phyloP scores from a whole-genome alignment of 2,797 vertebrate genomes.

The Catharus ustulatus region DNA sequence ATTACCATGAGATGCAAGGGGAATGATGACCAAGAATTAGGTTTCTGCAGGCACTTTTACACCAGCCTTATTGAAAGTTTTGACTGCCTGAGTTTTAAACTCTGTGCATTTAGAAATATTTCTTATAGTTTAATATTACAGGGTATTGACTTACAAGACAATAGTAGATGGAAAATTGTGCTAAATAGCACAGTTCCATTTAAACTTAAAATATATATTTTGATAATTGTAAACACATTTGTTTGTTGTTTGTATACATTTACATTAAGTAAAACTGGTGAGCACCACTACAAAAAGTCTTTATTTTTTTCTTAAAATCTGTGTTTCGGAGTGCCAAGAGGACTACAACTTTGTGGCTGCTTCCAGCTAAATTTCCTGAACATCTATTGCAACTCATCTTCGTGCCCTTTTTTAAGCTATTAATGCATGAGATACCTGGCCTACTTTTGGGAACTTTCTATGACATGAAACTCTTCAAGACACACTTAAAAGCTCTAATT shows the following conservation, averaged over 20 bases:
- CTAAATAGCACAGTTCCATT: background rate
- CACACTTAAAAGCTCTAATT: background rate
- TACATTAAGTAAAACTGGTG: background rate
- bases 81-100: background rate
- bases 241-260: background rate
- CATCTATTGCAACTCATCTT: background rate
- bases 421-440: background rate
- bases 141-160: background rate
- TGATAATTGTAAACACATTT: background rate
- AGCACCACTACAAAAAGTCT: background rate
- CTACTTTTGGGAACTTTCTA: constrained; percentile 7
- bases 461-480: background rate
- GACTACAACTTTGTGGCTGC: background rate
- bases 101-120: background rate
- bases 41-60: background rate
- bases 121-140: background rate
- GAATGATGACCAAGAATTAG: background rate
- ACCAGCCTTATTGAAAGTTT: background rate
- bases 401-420: background rate
- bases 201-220: background rate
- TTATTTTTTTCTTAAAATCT: background rate
- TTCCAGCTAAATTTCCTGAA: constrained; percentile 9
- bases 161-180: background rate
- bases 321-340: background rate
- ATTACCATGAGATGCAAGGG: background rate